Evolutionary conservation across 2,797 vertebrate species (phyloP).

Genomic region (Eupleurogrammus muticus): DNA sequence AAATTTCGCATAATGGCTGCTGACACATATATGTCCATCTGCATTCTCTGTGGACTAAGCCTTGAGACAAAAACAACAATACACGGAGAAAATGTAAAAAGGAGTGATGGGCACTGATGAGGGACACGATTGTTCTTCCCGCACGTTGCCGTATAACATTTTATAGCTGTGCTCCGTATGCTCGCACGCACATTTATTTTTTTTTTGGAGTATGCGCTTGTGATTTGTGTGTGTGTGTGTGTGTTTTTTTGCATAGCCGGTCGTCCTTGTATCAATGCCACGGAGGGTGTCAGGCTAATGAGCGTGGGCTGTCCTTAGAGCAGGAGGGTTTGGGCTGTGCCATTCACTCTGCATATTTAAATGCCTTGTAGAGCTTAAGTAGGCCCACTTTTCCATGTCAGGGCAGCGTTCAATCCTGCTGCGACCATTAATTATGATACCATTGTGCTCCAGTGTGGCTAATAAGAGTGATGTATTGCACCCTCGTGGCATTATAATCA

Average conservation of each 20-base stretch:
- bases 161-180: constrained; percentile 17
- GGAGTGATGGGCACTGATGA: constrained; percentile 79
- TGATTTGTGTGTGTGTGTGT: constrained; percentile 34
- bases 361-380: constrained; percentile 86
- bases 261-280: constrained; percentile 74
- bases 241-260: constrained; percentile 26
- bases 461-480: constrained; percentile 88
- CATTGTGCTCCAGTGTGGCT: constrained; percentile 87
- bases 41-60: constrained; percentile 72
- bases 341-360: constrained; percentile 85
- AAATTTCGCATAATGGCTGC: constrained; percentile 73
- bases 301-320: constrained; percentile 80
- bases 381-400: constrained; percentile 85
- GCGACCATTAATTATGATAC: constrained; percentile 89
- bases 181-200: constrained; percentile 9
- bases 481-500: constrained; percentile 84
- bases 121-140: constrained; percentile 47
- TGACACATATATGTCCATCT: constrained; percentile 78
- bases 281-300: constrained; percentile 77
- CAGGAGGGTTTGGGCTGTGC: constrained; percentile 81
- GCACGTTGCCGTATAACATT: constrained; percentile 28
- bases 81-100: constrained; percentile 43
- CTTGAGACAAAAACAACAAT: constrained; percentile 75
- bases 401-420: constrained; percentile 85
- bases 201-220: constrained; percentile 24